Percentiles rank a stretch among this genome's conserved stretches.
phyloP scores from a whole-genome alignment of 2,888 invertebrate species.

The Caenorhabditis sp. region DNA sequence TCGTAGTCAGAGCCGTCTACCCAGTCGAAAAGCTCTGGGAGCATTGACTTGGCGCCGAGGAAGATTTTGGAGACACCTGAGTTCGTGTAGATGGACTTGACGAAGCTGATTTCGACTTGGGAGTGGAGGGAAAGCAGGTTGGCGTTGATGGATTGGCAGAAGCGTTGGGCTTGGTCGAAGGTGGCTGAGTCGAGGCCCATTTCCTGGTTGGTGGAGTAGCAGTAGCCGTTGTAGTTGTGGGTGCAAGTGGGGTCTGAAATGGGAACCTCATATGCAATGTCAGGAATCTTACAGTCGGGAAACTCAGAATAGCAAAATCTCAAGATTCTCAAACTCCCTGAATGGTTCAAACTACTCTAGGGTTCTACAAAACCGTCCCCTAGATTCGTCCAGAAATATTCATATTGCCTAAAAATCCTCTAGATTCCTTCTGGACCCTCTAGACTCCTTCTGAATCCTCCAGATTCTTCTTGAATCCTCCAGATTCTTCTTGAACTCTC shows the following conservation, averaged over 20 bases:
- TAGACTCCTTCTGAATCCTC: no score
- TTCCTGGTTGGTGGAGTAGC: slow-evolving; percentile 28
- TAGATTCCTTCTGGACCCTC: no score
- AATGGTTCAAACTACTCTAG: no score
- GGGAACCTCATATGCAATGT: no score
- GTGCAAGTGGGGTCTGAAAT: slow-evolving; percentile 20
- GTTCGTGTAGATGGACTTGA: slow-evolving; percentile 11
- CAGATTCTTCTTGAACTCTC: no score
- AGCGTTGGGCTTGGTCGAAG: slow-evolving; percentile 2
- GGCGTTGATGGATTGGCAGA: slow-evolving; percentile 12
- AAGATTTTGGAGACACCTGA: neutral
- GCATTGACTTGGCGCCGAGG: slow-evolving; percentile 1
- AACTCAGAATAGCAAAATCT: no score
- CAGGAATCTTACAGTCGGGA: no score
- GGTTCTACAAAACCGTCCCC: no score
- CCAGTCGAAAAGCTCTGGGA: slow-evolving; percentile 20
- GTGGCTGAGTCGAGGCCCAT: neutral
- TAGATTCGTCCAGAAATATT: no score
- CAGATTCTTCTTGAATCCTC: no score
- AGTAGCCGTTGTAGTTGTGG: slow-evolving; percentile 37
- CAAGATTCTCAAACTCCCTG: no score
- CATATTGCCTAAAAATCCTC: no score
- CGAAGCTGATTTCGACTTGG: slow-evolving; percentile 16
- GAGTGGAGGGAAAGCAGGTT: slow-evolving; percentile 24
- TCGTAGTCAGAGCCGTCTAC: slow-evolving; percentile 3